phyloP scores from a whole-genome alignment of 2,113 vertebrate genomes.

The Cavia porcellus region DNA sequence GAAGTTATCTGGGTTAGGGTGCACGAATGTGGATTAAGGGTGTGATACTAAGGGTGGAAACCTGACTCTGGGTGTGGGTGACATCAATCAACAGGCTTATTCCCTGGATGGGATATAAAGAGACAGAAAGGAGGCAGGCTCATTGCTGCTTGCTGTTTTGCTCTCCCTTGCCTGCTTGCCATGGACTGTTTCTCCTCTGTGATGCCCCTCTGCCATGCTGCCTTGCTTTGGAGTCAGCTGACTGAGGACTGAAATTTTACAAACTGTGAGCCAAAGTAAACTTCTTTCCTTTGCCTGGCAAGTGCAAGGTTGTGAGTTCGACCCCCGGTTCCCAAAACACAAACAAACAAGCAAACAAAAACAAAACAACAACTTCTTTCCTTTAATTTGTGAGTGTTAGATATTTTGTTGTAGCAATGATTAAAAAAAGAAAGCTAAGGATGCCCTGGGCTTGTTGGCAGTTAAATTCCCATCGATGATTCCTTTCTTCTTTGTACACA shows the following conservation, averaged over 20 bases:
- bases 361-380: too few relatives aligned
- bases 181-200: background rate
- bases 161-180: background rate
- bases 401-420: background rate
- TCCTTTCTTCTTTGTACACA: background rate
- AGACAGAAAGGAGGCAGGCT: background rate
- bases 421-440: background rate
- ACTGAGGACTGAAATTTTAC: background rate
- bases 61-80: background rate
- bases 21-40: background rate
- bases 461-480: conserved; percentile 18
- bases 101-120: background rate
- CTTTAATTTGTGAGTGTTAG: background rate
- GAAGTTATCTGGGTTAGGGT: background rate
- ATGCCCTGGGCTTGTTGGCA: background rate
- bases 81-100: background rate
- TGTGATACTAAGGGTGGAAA: background rate
- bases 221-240: background rate
- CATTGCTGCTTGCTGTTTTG: background rate
- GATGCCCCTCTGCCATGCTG: background rate
- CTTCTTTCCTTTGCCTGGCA: background rate
- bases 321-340: too few relatives aligned
- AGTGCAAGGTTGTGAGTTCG: too few relatives aligned
- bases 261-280: background rate
- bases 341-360: too few relatives aligned